Base-by-base conservation (phyloP, 2,113 vertebrate genomes). In the Eulemur macaco region DNA sequence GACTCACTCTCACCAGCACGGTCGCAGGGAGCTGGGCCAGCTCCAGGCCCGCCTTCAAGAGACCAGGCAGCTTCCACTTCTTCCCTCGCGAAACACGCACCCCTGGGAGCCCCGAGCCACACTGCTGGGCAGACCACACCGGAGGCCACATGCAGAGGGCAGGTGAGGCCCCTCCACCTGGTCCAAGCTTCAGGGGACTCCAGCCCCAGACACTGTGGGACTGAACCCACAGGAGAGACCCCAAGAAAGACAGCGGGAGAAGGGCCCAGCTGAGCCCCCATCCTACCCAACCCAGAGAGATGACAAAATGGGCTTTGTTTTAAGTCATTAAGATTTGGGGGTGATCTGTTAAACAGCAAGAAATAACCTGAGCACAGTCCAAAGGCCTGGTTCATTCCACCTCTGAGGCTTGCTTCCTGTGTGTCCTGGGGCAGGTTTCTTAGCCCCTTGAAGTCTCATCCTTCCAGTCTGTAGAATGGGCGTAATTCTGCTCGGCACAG, bases 381-480 rank as follows among this genome's bases (percentile, higher is more conserved):
- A 60, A 1, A 8, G 23, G 21, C 42, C 4, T 1, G 10, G 8
- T 29, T 37, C 11, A 27, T 20, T 29, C 42, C 0, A 0, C 25
- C 12, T 66, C 83, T 58, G 13, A 2, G 31, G 31, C 37, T 63
- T 5, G 17, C 39, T 56, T 64, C 4, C 12, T 34, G 17, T 68
- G 25, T 20, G 18, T 39, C 13, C n/a, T 27, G 1, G 76, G 20
- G 37, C 13, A n/a, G 14, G 42, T 45, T 86, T 39, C 54, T 64
- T 60, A 73, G 73, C 37, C 39, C 34, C 6, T 29, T 76, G 47
- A 47, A 60, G 13, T 50, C 42, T 71, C 52, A 29, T 42, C 31
- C 47, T 86, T 81, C 18, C 39, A 66, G 31, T 37, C 37, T 56
- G 13, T n/a, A 37, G 15, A 71, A 52, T 5, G 31, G 39, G 52